Evolutionary conservation across 2,888 invertebrate species (phyloP).

Genomic region (Trachelus iudaicus): DNA sequence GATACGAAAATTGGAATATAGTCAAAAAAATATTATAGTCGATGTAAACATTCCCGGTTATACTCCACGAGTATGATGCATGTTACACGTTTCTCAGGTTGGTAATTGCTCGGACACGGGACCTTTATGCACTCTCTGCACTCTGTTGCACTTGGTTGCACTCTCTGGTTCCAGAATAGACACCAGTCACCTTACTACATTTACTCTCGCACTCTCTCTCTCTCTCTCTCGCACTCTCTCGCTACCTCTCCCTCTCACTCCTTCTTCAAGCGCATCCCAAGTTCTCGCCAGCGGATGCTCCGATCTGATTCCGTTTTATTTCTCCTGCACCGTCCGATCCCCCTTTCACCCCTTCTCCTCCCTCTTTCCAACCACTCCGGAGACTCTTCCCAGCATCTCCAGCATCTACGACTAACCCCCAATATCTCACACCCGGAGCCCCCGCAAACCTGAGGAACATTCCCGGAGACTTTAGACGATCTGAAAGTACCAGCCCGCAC

Average conservation of each 20-base stretch:
- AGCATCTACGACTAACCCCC: neutral
- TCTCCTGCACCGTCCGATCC: conserved; percentile 24
- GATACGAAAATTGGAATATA: neutral
- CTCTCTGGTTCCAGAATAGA: neutral
- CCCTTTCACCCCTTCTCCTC: conserved; percentile 16
- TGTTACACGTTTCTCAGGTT: conserved; percentile 40
- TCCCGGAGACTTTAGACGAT: neutral
- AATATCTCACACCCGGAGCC: neutral
- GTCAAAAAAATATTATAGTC: neutral
- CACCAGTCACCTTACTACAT: conserved; percentile 14
- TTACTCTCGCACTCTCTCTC: conserved; percentile 18
- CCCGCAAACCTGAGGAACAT: neutral
- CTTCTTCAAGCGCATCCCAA: conserved; percentile 17
- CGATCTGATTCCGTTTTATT: conserved; percentile 54
- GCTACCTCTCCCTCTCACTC: conserved; percentile 6
- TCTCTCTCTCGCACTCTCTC: conserved; percentile 1
- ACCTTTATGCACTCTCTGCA: neutral
- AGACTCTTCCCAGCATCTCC: neutral
- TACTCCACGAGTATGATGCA: conserved; percentile 37
- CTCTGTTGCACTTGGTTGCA: neutral
- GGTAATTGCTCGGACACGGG: conserved; percentile 46
- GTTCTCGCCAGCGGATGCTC: conserved; percentile 34
- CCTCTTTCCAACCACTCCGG: neutral
- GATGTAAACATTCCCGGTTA: neutral
- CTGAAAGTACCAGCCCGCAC: neutral